A percentile compares a stretch with the other conserved stretches of the same genome.
phyloP scores from a whole-genome alignment of 2,113 vertebrate genomes.

The Psilopogon haemacephalus region DNA sequence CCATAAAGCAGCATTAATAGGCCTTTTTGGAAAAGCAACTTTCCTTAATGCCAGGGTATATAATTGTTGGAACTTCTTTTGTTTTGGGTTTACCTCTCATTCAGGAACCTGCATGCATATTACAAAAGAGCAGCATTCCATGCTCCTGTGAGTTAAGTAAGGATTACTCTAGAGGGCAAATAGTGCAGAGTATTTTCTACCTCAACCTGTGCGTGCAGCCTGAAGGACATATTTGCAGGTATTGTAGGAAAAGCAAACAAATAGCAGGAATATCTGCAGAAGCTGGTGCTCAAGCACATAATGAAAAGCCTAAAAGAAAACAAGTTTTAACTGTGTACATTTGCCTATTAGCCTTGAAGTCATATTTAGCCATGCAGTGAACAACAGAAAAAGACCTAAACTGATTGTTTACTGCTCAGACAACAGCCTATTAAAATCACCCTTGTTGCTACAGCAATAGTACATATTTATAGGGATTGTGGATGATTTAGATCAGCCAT shows the following conservation, averaged over 20 bases:
- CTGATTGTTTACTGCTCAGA: slow-evolving; percentile 33
- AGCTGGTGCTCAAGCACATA: neutral
- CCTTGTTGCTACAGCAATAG: slow-evolving; percentile 19
- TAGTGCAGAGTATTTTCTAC: neutral
- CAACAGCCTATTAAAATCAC: slow-evolving; percentile 20
- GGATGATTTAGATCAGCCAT: slow-evolving; percentile 28
- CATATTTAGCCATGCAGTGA: slow-evolving; percentile 2
- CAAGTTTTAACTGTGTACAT: neutral
- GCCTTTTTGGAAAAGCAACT: neutral
- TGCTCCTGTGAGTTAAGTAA: neutral
- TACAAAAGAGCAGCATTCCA: neutral
- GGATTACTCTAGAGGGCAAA: neutral
- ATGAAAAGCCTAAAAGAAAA: neutral
- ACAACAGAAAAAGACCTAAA: neutral
- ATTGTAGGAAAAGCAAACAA: neutral
- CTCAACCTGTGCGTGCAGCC: neutral
- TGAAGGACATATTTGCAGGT: neutral
- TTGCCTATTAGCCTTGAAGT: neutral
- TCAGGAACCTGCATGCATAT: neutral
- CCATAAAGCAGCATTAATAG: neutral
- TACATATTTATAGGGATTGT: slow-evolving; percentile 38
- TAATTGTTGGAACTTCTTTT: too few relatives aligned
- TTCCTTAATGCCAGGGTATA: neutral
- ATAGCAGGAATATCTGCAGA: neutral
- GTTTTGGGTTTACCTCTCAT: neutral